phyloP scores from a whole-genome alignment of 1,140 invertebrate genomes.

The Periplaneta americana region DNA sequence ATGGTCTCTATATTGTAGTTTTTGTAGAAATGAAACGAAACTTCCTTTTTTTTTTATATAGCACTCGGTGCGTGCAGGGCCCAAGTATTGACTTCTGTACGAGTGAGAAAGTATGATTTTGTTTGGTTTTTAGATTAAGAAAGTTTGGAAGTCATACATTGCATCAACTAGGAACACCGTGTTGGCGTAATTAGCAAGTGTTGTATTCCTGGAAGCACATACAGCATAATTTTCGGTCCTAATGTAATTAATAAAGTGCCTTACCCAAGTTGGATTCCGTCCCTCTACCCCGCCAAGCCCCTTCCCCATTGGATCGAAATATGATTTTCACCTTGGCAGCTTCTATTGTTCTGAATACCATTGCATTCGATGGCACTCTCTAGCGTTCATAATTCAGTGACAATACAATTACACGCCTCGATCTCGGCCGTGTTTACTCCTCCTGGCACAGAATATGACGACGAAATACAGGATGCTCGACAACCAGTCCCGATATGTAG shows the following conservation, averaged over 20 bases:
- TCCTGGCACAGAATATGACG: not conserved
- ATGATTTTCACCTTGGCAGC: not conserved
- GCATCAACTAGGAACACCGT: too few relatives aligned
- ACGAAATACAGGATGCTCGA: not conserved
- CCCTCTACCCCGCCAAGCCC: not conserved
- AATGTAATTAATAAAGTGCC: not conserved
- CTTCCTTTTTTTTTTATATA: too few relatives aligned
- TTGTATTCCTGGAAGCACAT: not conserved
- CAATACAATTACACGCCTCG: not conserved
- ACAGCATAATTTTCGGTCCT: not conserved
- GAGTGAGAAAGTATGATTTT: too few relatives aligned
- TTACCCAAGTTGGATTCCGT: not conserved
- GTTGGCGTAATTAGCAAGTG: too few relatives aligned
- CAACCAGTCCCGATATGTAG: too few relatives aligned
- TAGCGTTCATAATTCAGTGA: not conserved
- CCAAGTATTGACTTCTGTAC: too few relatives aligned
- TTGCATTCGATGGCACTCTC: not conserved
- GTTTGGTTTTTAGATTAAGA: too few relatives aligned
- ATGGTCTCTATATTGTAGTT: too few relatives aligned
- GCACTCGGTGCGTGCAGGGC: too few relatives aligned
- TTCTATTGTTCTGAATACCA: not conserved
- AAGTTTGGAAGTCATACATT: not conserved
- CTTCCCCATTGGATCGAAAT: not conserved
- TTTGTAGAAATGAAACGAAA: too few relatives aligned
- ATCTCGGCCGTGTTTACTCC: not conserved